Conservation (phyloP, 2,797 vertebrate genomes). For the Psittacula echo region DNA sequence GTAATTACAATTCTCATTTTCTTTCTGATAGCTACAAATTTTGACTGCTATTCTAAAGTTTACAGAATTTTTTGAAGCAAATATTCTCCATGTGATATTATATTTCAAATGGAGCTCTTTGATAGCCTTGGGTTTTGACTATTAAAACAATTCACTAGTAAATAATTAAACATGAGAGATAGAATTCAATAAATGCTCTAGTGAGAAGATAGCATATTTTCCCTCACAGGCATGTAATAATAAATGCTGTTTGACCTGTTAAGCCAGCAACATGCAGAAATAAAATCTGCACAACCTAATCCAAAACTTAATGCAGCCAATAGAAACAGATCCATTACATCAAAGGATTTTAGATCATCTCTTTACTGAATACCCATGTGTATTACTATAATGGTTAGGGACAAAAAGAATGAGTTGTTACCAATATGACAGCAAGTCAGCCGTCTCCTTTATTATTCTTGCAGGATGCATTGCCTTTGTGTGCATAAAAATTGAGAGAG, state of each 20-base stretch:
- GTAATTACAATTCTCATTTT: not conserved
- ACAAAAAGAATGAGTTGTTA: not conserved
- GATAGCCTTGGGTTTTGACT: not conserved
- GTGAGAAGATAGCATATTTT: conserved; percentile 31
- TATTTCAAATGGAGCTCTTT: conserved; percentile 3
- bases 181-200: not conserved
- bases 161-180: conserved; percentile 46
- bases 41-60: not conserved
- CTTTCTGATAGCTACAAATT: not conserved
- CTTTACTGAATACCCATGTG: not conserved
- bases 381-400: not conserved
- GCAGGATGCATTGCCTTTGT: not conserved
- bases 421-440: not conserved
- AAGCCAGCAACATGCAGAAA: conserved; percentile 28
- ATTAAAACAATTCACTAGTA: not conserved
- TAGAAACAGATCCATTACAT: not conserved
- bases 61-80: not conserved
- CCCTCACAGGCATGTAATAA: not conserved
- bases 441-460: not conserved
- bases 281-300: not conserved
- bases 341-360: not conserved
- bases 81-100: not conserved
- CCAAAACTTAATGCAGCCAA: conserved; percentile 28
- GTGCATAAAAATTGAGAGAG: not conserved
- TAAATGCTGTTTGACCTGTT: conserved; percentile 29